Base-by-base conservation (phyloP, 2,888 invertebrate genomes). In the Cantharis lateralis region DNA sequence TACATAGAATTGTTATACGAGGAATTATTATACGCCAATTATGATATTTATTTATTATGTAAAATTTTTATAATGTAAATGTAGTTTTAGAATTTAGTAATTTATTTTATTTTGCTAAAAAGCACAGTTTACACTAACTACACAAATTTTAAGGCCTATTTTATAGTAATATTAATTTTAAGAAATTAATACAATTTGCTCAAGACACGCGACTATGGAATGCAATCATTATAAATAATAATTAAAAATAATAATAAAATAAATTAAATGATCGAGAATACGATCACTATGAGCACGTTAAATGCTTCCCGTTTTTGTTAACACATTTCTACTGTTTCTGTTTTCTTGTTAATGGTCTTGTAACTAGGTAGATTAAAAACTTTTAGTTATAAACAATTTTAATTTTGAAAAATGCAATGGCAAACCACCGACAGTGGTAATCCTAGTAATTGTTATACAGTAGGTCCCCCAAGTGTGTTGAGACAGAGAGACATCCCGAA, bases 251-350 rank as follows among this genome's bases (percentile, higher is more conserved):
- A 77, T 74, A 72, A 74, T 74, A 72, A 68, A 74, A 75, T 80
- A 77, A 71, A 75, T 76, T 74, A 74, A 72, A 70, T 71, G 72
- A 72, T 66, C 72, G 64, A 48, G 16, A 69, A 72, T 70, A 72
- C 78, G 78, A 74, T 80, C 68, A 71, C 80, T 80, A 79, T 77
- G 68, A 73, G 77, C 79, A 79, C 76, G 72, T 72, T 64, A 70
- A 20, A 20, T 66, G 64, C 48, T 48, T 48, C 48, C 48, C n/a
- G 7, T 48, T 48, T 48, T 48, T 48, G 32, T 48, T n/a, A n/a
- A 48, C n/a, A n/a, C n/a, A 9, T n/a, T 48, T 48, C n/a, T 48
- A 48, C 48, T 48, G n/a, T 48, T 48, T 48, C 13, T 13, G 13
- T 32, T 32, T 10, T 48, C 48, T 48, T n/a, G n/a, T n/a, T 48